phyloP scores from a whole-genome alignment of 2,888 invertebrate genomes.

The Polymixis flavicincta region DNA sequence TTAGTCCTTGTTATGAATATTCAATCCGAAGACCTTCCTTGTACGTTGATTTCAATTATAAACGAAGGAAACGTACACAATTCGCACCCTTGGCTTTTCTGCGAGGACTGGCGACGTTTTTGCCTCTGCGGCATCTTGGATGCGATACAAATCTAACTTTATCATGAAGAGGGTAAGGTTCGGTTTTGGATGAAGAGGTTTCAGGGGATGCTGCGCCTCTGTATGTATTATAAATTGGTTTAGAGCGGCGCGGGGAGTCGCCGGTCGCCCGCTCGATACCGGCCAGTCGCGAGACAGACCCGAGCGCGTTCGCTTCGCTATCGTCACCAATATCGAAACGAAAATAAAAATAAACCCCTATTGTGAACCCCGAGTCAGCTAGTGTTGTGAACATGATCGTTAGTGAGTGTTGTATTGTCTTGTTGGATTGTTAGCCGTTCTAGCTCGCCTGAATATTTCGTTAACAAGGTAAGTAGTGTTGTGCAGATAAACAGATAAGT shows the following conservation, averaged over 20 bases:
- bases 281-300: slow-evolving; percentile 83
- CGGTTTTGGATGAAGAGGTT: slow-evolving; percentile 65
- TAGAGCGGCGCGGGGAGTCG: slow-evolving; percentile 87
- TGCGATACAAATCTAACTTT: slow-evolving; percentile 67
- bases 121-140: slow-evolving; percentile 87
- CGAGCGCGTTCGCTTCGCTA: slow-evolving; percentile 75
- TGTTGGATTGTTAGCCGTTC: slow-evolving; percentile 64
- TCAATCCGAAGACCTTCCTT: slow-evolving; percentile 62
- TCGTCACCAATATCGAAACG: slow-evolving; percentile 60
- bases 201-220: slow-evolving; percentile 89
- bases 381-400: slow-evolving; percentile 63
- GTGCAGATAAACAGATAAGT: slow-evolving; percentile 49
- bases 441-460: slow-evolving; percentile 47
- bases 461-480: slow-evolving; percentile 57
- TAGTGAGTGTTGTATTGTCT: slow-evolving; percentile 56
- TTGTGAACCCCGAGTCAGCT: slow-evolving; percentile 50
- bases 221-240: slow-evolving; percentile 91
- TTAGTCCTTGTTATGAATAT: slow-evolving; percentile 63
- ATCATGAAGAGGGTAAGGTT: slow-evolving; percentile 65
- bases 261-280: slow-evolving; percentile 86
- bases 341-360: slow-evolving; percentile 73
- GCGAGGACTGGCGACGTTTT: slow-evolving; percentile 86
- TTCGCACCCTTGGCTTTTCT: slow-evolving; percentile 88
- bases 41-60: slow-evolving; percentile 84
- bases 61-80: slow-evolving; percentile 84